Conservation (phyloP, 2,888 invertebrate species). For the Drosophila birchii region DNA sequence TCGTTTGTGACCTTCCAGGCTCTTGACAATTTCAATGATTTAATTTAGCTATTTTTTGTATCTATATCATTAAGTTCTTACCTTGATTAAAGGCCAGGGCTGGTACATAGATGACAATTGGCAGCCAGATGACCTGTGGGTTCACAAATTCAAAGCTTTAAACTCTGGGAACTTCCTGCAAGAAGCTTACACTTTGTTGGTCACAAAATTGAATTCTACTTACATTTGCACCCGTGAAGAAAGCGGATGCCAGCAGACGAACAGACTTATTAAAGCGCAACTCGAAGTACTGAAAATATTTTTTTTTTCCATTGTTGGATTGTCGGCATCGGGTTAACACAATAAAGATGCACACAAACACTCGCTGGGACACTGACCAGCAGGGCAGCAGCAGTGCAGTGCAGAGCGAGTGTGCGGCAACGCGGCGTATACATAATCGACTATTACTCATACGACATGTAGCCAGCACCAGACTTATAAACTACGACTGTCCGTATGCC, state of each 20-base stretch:
- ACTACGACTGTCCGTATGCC: conserved; percentile 39
- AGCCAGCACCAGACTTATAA: conserved; percentile 27
- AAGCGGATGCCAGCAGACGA: conserved; percentile 89
- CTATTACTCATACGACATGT: conserved; percentile 66
- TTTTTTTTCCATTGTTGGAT: conserved; percentile 38
- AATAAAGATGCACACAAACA: conserved; percentile 40
- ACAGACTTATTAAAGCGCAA: conserved; percentile 89
- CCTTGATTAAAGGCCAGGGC: conserved; percentile 93
- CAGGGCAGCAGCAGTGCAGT: conserved; percentile 1
- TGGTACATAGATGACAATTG: conserved; percentile 89
- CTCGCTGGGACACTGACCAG: not conserved
- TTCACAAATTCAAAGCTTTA: conserved; percentile 2
- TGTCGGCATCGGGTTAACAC: conserved; percentile 39
- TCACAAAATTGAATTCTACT: conserved; percentile 82
- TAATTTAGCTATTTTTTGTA: fast-evolving
- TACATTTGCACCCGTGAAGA: conserved; percentile 89
- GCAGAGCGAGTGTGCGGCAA: conserved; percentile 24
- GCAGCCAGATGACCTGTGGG: conserved; percentile 81
- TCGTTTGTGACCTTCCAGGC: not conserved
- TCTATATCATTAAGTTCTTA: conserved; percentile 74
- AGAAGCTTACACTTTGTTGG: not conserved
- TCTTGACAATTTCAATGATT: not conserved
- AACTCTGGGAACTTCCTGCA: not conserved
- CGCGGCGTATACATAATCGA: conserved; percentile 60
- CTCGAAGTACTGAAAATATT: conserved; percentile 88